phyloP scores from a whole-genome alignment of 2,113 vertebrate species.

The Lycaon pictus region DNA sequence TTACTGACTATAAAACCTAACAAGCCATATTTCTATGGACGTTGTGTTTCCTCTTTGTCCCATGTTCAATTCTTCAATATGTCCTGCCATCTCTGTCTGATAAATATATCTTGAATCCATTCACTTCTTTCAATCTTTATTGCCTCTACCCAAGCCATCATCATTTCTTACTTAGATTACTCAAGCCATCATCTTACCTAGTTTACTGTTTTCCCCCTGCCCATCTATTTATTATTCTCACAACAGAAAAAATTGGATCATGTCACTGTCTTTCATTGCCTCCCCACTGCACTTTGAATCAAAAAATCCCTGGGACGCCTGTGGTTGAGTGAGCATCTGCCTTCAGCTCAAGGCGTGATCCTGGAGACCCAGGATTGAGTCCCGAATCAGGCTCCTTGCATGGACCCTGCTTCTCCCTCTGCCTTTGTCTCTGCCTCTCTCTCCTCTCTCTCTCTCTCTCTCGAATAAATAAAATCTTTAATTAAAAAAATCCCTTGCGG shows the following conservation, averaged over 20 bases:
- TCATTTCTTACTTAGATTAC: slow-evolving; percentile 6
- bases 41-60: background rate
- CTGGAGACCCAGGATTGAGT: no score
- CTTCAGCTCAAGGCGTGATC: no score
- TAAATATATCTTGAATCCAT: background rate
- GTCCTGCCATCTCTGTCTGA: background rate
- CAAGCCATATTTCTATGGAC: background rate
- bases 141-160: background rate
- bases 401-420: no score
- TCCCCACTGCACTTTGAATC: background rate
- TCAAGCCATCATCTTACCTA: background rate
- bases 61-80: background rate
- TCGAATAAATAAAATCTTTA: no score
- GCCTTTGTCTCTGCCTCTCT: no score
- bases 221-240: background rate
- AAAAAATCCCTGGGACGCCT: background rate
- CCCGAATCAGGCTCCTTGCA: no score
- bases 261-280: background rate
- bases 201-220: background rate
- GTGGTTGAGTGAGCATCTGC: no score
- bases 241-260: background rate
- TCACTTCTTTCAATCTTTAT: background rate
- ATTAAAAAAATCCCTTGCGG: no score
- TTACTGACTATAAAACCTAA: slow-evolving; percentile 5
- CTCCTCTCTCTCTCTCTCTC: no score